Percentiles rank a stretch among this genome's conserved stretches.
Evolutionary conservation across 1,140 invertebrate genomes (phyloP).

Genomic region (Cotesia chilonis): DNA sequence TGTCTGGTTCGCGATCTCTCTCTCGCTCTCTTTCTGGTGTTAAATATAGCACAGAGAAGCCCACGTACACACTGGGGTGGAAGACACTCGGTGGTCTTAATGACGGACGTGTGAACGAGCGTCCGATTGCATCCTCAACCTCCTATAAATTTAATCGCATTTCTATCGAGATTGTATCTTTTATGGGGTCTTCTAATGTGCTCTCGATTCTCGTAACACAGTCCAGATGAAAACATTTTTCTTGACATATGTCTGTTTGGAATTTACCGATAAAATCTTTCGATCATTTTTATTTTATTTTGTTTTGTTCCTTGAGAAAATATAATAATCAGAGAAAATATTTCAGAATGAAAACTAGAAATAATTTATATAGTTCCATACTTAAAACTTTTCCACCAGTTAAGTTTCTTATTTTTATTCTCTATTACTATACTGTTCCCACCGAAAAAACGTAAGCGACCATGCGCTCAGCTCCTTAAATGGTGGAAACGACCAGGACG

Average conservation of each 20-base stretch:
- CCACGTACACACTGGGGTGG: neutral
- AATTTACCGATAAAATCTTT: too few relatives aligned
- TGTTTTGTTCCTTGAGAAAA: too few relatives aligned
- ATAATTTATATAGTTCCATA: constrained; percentile 42
- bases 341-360: constrained; percentile 5
- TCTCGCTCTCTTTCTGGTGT: constrained; percentile 29
- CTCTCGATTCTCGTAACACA: too few relatives aligned
- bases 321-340: neutral
- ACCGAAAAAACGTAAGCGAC: neutral
- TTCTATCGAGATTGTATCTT: constrained; percentile 41
- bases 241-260: too few relatives aligned
- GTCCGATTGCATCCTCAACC: constrained; percentile 37
- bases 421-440: neutral
- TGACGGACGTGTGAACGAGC: constrained; percentile 39
- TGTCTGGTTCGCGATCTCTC: constrained; percentile 28
- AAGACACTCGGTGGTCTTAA: constrained; percentile 5
- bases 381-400: neutral
- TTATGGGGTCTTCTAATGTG: constrained; percentile 15
- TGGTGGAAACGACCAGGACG: constrained; percentile 35
- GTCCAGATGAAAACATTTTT: too few relatives aligned
- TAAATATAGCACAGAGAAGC: neutral
- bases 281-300: too few relatives aligned
- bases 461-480: constrained; percentile 42
- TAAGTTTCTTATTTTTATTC: neutral
- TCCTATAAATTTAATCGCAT: constrained; percentile 38